phyloP scores from a whole-genome alignment of 2,113 vertebrate species.

The Henicopernis longicauda region DNA sequence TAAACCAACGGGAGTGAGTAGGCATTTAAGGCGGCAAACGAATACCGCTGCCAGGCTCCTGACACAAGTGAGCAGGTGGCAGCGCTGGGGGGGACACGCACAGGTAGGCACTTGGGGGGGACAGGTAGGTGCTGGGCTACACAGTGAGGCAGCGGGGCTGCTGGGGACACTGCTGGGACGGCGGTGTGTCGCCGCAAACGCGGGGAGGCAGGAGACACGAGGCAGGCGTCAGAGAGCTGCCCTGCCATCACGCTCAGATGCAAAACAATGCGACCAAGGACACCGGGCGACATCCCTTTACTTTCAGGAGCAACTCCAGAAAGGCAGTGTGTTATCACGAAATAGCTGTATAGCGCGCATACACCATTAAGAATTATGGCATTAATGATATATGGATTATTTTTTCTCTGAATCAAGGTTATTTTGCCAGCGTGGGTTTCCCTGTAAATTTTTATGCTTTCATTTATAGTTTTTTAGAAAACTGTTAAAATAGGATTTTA shows the following conservation, averaged over 20 bases:
- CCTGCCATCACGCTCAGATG: neutral
- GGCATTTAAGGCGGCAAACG: neutral
- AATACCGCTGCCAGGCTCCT: neutral
- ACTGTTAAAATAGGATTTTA: neutral
- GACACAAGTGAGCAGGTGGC: neutral
- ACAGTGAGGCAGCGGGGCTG: neutral
- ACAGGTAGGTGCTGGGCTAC: too few relatives aligned
- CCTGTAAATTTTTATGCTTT: neutral
- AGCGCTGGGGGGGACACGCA: neutral
- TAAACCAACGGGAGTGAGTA: neutral
- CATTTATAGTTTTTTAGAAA: neutral
- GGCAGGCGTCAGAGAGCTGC: neutral
- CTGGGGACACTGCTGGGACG: neutral
- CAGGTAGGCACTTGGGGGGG: neutral
- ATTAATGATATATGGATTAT: neutral
- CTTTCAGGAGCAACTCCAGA: neutral
- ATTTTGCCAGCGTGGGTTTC: neutral
- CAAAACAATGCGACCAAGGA: neutral
- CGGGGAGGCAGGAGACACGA: neutral
- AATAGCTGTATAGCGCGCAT: fast-evolving
- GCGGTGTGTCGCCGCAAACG: neutral
- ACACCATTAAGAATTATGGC: neutral
- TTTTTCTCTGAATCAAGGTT: neutral
- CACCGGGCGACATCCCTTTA: fast-evolving
- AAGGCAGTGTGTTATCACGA: neutral